Evolutionary conservation across 53 echinoderm and acorn worm genomes (phyloP).

Genomic region (Astropecten irregularis): DNA sequence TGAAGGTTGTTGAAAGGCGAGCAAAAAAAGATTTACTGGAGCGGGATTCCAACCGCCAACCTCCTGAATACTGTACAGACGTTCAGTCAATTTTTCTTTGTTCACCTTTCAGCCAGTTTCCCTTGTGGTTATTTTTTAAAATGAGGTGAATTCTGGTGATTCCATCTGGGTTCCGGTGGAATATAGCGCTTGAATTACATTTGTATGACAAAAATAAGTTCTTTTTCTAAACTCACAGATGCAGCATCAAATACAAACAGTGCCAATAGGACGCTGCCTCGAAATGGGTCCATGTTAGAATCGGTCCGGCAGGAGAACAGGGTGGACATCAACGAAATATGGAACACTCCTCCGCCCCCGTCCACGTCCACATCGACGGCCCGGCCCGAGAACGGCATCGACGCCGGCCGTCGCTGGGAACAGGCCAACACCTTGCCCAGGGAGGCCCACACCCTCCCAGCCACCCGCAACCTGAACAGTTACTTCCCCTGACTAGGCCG

Average conservation of each 20-base stretch:
- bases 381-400: conserved; percentile 33
- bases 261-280: neutral
- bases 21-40: no score
- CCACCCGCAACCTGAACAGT: conserved; percentile 58
- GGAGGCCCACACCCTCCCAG: conserved; percentile 51
- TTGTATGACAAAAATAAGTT: no score
- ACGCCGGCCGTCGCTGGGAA: conserved; percentile 23
- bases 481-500: conserved; percentile 66
- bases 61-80: no score
- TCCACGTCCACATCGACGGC: neutral
- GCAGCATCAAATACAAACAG: neutral
- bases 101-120: no score
- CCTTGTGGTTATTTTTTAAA: no score
- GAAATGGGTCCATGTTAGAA: conserved; percentile 61
- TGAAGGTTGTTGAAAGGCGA: no score
- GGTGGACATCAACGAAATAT: conserved; percentile 85
- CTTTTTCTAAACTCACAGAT: no score
- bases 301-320: conserved; percentile 80
- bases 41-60: no score
- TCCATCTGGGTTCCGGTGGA: no score
- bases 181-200: no score
- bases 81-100: no score
- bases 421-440: neutral
- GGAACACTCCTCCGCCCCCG: conserved; percentile 76
- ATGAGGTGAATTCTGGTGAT: no score